Percentiles rank a stretch among this genome's conserved stretches.
Evolutionary conservation across 2,113 vertebrate genomes (phyloP).

Genomic region (Zootoca vivipara): DNA sequence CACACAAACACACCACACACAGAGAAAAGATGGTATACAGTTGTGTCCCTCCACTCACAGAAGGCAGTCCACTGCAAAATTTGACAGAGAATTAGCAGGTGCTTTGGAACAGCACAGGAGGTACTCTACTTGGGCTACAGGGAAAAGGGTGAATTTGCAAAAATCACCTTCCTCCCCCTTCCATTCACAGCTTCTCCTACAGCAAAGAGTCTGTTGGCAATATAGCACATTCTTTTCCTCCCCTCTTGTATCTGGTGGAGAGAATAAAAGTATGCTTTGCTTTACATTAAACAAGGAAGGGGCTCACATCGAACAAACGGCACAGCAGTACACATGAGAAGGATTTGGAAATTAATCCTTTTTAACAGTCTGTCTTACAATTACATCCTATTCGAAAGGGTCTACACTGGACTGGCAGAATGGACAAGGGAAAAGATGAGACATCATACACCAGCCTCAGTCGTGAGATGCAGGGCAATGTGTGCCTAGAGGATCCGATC

Average conservation of each 20-base stretch:
- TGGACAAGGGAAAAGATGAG: background rate
- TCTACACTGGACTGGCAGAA: background rate
- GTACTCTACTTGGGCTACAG: background rate
- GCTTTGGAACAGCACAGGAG: background rate
- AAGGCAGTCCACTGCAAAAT: background rate
- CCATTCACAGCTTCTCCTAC: background rate
- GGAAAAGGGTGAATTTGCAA: background rate
- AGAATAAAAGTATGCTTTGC: background rate
- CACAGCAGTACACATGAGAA: background rate
- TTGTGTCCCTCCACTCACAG: background rate
- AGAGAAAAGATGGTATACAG: too few relatives aligned
- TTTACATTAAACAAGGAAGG: background rate
- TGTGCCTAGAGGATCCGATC: background rate
- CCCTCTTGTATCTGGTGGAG: background rate
- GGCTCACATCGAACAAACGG: background rate
- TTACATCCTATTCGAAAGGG: background rate
- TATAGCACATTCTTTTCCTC: background rate
- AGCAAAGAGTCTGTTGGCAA: background rate
- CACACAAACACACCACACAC: background rate
- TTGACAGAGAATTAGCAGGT: too few relatives aligned
- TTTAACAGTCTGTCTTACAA: background rate
- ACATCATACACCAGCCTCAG: background rate
- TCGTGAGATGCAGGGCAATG: background rate
- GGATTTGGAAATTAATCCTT: background rate
- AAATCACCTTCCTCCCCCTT: background rate